These are phyloP conservation scores for Burhinus oedicnemus DNA, from an alignment of 2,113 vertebrate species.

Conservation along the genomic window DNA sequence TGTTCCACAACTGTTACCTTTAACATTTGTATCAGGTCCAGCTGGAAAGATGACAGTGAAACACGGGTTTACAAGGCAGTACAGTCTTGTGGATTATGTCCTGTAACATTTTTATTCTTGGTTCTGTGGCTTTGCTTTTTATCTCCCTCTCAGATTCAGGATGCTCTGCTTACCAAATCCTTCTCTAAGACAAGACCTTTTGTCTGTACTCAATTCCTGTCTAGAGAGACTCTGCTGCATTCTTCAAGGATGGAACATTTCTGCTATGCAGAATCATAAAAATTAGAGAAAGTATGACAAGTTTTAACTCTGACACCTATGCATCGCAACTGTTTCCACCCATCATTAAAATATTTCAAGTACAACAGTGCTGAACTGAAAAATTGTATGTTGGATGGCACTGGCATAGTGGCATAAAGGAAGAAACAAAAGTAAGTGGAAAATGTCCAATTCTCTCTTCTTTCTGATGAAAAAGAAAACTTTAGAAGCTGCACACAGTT, in stretches of 20 bases:
- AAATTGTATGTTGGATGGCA: not conserved
- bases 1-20: slow-evolving; percentile 14
- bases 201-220: not conserved
- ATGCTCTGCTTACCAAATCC: not conserved
- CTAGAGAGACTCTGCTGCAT: not conserved
- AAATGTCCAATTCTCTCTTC: not conserved
- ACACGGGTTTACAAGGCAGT: not conserved
- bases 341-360: not conserved
- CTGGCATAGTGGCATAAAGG: not conserved
- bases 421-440: not conserved
- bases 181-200: not conserved
- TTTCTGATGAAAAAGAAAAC: not conserved
- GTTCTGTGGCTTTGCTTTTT: not conserved
- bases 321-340: not conserved
- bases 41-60: not conserved
- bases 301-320: not conserved
- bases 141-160: not conserved
- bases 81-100: not conserved
- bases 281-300: not conserved
- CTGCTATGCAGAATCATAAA: not conserved
- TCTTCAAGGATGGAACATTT: not conserved
- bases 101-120: slow-evolving; percentile 22
- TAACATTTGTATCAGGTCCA: not conserved
- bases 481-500: not conserved
- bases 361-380: not conserved